Base-by-base conservation (phyloP, 2,888 invertebrate genomes). In the Sarcophaga rosellei region DNA sequence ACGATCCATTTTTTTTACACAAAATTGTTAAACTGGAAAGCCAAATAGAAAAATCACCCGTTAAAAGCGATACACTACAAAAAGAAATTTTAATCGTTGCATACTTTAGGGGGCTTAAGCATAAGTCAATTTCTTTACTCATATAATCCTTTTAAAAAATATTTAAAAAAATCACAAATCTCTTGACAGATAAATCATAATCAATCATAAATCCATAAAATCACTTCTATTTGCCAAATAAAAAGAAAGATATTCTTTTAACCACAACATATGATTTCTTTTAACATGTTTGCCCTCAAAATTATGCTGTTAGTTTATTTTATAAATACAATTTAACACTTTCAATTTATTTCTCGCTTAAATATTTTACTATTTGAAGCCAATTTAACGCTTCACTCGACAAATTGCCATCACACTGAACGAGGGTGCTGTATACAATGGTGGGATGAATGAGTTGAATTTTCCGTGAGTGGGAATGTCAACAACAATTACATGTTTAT, bases 401-500 rank as follows among this genome's bases (percentile, higher is more conserved):
- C 80, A 76, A 77, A 86, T 78, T 81, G 66, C 59, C 17, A 45
- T 25, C 20, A 20, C 21, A 21, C 4, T 4, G 53, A 53, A 53
- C 53, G 17, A 53, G 15, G 15, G 12, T 53, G 6, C 11, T 61
- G 15, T 10, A 53, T 15, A 53, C 15, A 53, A 3, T 17, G 1
- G 5, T 8, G 17, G 53, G 53, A 5, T 53, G 53, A 53, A 3
- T 4, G 10, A 12, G 53, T 17, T 53, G 35, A 35, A 53, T 53
- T 12, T 12, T 17, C 53, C 53, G 53, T 17, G 23, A 75, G n/a
- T 47, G 45, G 59, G 69, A 75, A 65, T 75, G 84, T 79, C 79
- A 75, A 84, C 84, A 79, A 70, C 79, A 78, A 79, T 69, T 74
- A 84, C 79, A 84, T 84, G 79, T 84, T 84, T 84, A 79, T 75